Evolutionary conservation across 2,888 invertebrate species (phyloP).

Genomic region (Drosophila fulvimacula): DNA sequence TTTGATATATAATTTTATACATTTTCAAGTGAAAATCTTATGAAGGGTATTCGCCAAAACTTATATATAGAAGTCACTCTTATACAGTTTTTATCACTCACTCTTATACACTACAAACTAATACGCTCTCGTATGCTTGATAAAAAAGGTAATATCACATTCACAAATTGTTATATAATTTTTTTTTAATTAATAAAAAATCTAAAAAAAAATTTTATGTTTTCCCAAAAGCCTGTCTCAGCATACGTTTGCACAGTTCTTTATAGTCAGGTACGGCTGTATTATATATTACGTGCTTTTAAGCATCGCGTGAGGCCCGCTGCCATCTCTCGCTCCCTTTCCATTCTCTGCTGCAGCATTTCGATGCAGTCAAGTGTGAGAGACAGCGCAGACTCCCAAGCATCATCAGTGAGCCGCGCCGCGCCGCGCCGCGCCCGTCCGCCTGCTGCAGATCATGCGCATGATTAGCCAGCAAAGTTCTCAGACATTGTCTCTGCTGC

Average conservation of each 20-base stretch:
- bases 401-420: conserved; percentile 41
- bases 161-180: not conserved
- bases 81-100: not conserved
- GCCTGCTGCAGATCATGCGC: conserved; percentile 59
- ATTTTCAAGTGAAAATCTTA: too few species aligned
- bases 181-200: too few species aligned
- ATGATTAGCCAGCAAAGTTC: conserved; percentile 67
- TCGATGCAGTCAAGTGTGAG: conserved; percentile 55
- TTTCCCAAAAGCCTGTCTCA: too few species aligned
- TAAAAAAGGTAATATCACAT: not conserved
- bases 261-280: not conserved
- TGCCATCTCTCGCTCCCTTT: conserved; percentile 9
- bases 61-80: too few species aligned
- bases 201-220: not conserved
- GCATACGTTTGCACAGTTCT: not conserved
- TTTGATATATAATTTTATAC: too few species aligned
- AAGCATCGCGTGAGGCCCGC: conserved; percentile 16
- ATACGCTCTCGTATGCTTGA: not conserved
- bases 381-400: conserved; percentile 38
- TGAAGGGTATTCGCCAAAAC: too few species aligned
- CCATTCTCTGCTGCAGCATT: conserved; percentile 3
- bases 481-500: conserved; percentile 18
- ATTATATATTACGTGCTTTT: not conserved
- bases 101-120: not conserved
- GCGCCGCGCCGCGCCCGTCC: conserved; percentile 8